Conservation (phyloP, 2,113 vertebrate species). For the Baryphthengus martii region DNA sequence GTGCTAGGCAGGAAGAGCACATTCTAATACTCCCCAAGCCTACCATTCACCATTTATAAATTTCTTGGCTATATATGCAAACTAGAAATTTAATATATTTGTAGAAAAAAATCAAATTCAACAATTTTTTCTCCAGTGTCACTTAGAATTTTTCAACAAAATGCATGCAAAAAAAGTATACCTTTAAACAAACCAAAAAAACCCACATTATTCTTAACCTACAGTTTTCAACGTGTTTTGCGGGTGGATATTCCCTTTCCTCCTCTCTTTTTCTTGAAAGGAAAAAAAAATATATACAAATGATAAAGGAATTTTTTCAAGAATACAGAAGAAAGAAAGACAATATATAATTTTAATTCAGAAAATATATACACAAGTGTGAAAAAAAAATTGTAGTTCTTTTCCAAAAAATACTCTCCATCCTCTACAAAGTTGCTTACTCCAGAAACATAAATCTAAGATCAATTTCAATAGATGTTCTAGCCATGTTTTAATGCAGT, state of each 20-base stretch:
- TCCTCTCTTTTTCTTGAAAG: not conserved
- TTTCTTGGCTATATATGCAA: not conserved
- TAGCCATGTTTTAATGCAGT: not conserved
- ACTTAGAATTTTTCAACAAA: not conserved
- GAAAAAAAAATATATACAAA: too few species aligned
- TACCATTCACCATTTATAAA: not conserved
- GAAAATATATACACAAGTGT: not conserved
- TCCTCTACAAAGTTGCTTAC: not conserved
- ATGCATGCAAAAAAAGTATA: not conserved
- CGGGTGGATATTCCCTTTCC: not conserved
- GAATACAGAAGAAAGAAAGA: not conserved
- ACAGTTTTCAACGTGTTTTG: not conserved
- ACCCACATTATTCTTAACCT: not conserved
- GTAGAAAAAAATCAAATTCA: not conserved
- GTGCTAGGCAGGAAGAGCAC: not conserved
- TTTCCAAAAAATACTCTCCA: not conserved
- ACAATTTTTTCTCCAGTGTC: rapidly evolving
- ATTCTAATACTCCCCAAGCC: not conserved
- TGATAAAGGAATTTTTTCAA: too few species aligned
- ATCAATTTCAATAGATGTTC: not conserved
- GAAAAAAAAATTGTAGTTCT: not conserved
- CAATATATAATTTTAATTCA: not conserved
- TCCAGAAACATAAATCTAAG: not conserved
- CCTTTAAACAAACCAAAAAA: not conserved
- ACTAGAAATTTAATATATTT: not conserved